These are phyloP conservation scores for Lucifuga dentata DNA, from an alignment of 2,113 vertebrate species.

Conservation along the genomic window DNA sequence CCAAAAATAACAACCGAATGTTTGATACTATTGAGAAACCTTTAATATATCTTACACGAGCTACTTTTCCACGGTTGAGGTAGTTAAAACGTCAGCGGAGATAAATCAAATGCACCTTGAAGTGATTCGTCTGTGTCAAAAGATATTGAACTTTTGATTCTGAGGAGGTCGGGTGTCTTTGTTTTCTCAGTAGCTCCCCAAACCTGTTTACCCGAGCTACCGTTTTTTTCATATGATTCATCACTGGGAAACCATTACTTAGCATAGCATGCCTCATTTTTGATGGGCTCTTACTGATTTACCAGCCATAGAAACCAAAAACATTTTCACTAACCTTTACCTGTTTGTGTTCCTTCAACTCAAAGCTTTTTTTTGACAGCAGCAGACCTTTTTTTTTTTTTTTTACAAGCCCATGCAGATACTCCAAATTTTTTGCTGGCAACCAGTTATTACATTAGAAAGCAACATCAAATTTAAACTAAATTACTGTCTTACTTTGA, in stretches of 20 bases:
- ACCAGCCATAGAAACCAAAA: neutral
- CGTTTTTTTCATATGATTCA: neutral
- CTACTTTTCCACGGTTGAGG: neutral
- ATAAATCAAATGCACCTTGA: neutral
- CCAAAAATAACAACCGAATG: neutral
- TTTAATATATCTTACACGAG: neutral
- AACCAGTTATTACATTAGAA: neutral
- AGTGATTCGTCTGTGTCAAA: neutral
- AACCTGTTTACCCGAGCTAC: no score
- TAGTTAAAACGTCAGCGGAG: neutral
- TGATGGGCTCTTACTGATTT: neutral
- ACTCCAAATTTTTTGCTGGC: constrained; percentile 3
- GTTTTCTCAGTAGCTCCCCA: neutral
- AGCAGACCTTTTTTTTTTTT: constrained; percentile 5
- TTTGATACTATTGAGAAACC: no score
- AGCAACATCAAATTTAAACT: constrained; percentile 17
- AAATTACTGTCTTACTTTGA: constrained; percentile 4
- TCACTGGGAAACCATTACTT: neutral
- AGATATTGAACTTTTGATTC: neutral
- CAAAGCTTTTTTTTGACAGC: neutral
- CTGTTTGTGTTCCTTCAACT: neutral
- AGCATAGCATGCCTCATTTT: neutral
- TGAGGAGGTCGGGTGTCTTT: neutral
- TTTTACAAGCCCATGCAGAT: neutral
- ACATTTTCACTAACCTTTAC: neutral